Conservation (phyloP, 2,888 invertebrate species). For the Pherbina coryleti region DNA sequence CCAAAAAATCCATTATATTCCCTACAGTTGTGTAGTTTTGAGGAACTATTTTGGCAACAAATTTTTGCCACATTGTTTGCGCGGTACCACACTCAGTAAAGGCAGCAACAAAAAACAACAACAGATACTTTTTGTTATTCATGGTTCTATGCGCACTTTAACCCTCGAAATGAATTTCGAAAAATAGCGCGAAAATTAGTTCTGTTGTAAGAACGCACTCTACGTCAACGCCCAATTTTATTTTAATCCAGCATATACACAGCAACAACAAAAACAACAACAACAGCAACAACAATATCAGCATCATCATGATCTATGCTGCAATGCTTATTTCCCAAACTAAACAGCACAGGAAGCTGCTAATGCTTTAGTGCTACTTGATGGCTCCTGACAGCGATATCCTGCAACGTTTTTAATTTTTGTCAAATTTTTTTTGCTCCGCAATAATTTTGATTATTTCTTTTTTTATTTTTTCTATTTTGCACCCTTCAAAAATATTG, state of each 20-base stretch:
- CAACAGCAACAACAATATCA: not conserved
- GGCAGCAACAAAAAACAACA: not conserved
- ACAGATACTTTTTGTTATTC: not conserved
- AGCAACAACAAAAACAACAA: not conserved
- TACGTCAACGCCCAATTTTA: not conserved
- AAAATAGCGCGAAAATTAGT: not conserved
- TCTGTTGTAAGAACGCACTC: not conserved
- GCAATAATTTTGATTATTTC: not conserved
- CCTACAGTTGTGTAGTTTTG: too few species aligned
- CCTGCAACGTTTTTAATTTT: conserved; percentile 17
- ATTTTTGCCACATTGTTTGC: not conserved
- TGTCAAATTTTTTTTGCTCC: not conserved
- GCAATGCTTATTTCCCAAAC: not conserved
- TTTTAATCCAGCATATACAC: not conserved
- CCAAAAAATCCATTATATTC: too few species aligned
- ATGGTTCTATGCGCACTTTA: not conserved
- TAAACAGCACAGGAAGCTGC: not conserved
- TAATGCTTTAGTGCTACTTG: not conserved
- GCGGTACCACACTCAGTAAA: not conserved
- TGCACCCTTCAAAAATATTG: not conserved
- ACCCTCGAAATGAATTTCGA: not conserved
- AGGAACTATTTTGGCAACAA: too few species aligned
- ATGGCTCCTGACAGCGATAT: conserved; percentile 9
- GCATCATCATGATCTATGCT: not conserved
- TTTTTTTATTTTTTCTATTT: not conserved